Percentiles rank a stretch among this genome's conserved stretches.
These are phyloP conservation scores for Watersipora subatra DNA, from an alignment of 1,140 invertebrate genomes.

Conservation along the genomic window DNA sequence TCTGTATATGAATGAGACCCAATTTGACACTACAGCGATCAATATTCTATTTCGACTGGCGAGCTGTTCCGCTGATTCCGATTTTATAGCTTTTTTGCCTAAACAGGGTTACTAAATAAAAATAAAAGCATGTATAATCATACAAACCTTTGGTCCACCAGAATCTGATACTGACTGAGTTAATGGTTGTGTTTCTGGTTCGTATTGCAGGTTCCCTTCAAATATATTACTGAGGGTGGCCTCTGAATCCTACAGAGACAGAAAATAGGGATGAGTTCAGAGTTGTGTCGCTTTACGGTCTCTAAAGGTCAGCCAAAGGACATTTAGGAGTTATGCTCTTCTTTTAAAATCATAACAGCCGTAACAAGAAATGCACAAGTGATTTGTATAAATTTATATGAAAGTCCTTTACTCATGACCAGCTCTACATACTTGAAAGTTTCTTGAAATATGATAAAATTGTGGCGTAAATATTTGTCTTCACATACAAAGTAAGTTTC, in stretches of 20 bases:
- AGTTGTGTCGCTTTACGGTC: neutral
- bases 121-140: no score
- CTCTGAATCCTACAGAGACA: neutral
- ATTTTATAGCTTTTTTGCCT: no score
- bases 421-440: neutral
- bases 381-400: neutral
- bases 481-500: neutral
- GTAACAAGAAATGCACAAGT: no score
- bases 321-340: neutral
- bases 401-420: neutral
- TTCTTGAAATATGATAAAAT: neutral
- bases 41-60: no score
- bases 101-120: no score
- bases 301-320: neutral
- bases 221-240: neutral
- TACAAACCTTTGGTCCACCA: no score
- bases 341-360: neutral
- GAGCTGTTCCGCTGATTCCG: no score
- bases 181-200: no score
- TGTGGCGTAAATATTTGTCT: neutral
- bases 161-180: no score
- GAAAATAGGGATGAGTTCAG: no score
- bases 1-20: no score
- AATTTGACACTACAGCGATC: no score
- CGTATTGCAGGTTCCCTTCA: neutral